These are phyloP conservation scores for Zoanthus sociatus DNA, from an alignment of 92 coral and sea anemone genomes.

Conservation along the genomic window DNA sequence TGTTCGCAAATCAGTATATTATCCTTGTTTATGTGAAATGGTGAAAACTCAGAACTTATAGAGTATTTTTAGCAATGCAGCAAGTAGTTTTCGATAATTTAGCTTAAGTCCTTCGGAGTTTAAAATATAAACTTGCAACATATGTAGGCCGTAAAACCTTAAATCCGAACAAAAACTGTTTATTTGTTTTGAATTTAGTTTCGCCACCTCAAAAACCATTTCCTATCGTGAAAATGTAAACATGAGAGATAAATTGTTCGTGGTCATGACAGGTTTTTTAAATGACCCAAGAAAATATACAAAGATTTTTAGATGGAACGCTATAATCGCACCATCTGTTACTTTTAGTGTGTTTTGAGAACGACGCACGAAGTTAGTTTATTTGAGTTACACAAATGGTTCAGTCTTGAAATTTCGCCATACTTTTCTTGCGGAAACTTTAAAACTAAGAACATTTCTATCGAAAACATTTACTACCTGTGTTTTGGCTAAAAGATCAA, in stretches of 20 bases:
- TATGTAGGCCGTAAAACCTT: slow-evolving; percentile 31
- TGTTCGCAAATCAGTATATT: neutral
- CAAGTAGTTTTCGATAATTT: neutral
- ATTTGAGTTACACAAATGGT: neutral
- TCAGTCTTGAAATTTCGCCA: neutral
- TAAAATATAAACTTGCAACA: slow-evolving; percentile 40
- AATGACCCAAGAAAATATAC: neutral
- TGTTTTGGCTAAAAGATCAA: neutral
- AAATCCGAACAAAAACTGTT: slow-evolving; percentile 24
- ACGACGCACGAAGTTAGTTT: neutral
- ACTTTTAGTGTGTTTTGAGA: neutral
- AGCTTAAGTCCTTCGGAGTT: slow-evolving; percentile 13
- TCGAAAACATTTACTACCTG: neutral
- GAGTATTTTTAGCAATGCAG: neutral
- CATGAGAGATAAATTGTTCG: slow-evolving; percentile 14
- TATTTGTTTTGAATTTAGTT: slow-evolving; percentile 32
- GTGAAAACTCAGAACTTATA: neutral
- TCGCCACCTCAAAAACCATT: slow-evolving; percentile 43
- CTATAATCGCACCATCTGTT: neutral
- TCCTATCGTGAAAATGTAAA: slow-evolving; percentile 37
- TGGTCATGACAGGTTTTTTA: slow-evolving; percentile 7
- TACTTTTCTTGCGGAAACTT: neutral
- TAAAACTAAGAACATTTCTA: neutral
- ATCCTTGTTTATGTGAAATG: neutral
- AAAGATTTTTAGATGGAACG: neutral